Evolutionary conservation across 2,113 vertebrate genomes (phyloP).

Genomic region (Phasianus colchicus): DNA sequence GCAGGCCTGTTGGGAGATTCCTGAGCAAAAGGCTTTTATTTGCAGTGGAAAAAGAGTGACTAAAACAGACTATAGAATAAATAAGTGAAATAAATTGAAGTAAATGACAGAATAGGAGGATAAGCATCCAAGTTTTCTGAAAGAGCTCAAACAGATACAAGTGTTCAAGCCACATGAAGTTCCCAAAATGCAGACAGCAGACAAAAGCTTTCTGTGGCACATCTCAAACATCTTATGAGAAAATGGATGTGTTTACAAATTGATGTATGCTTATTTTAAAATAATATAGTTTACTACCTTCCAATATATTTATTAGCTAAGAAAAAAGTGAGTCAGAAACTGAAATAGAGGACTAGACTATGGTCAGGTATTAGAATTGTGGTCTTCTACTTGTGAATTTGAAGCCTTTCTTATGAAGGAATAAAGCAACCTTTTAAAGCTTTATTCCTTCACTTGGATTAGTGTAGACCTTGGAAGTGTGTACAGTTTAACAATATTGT

Average conservation of each 20-base stretch:
- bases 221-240: background rate
- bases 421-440: background rate
- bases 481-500: background rate
- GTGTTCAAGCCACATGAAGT: background rate
- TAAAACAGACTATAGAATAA: background rate
- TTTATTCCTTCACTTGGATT: background rate
- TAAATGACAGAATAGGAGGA: background rate
- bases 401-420: background rate
- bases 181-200: background rate
- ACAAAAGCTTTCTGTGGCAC: background rate
- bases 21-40: background rate
- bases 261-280: background rate
- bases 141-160: background rate
- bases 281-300: background rate
- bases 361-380: background rate
- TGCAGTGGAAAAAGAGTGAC: background rate
- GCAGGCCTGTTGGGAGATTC: background rate
- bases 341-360: background rate
- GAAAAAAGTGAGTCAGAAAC: background rate
- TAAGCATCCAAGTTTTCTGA: background rate
- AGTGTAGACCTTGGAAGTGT: background rate
- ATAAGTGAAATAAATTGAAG: background rate
- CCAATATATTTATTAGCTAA: background rate
- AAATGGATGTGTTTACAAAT: background rate
- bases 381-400: background rate